Base-by-base conservation (phyloP, 2,888 invertebrate species). In the Eupithecia centaureata region DNA sequence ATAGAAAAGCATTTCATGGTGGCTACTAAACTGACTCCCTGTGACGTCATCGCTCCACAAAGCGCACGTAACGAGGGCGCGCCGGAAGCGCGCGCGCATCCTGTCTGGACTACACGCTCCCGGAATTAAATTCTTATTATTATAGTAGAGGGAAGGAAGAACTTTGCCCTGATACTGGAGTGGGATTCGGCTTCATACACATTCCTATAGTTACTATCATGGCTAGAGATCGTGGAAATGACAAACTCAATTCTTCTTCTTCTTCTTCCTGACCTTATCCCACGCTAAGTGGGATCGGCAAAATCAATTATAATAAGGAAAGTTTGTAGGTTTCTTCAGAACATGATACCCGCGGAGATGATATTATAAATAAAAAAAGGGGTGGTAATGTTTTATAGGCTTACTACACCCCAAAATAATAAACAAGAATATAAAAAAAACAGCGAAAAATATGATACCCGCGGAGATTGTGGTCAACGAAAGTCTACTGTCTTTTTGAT, bases 61-160 rank as follows among this genome's bases (percentile, higher is more conserved):
- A 85, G 84, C 81, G 76, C 72, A 73, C 83, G 79, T 88, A 89
- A 89, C 87, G 87, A 90, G 88, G 86, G 70, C 86, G 79, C 79
- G 80, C 86, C 88, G 90, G 90, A 90, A 82, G 79, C 83, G 82
- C 81, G 77, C 78, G 81, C 84, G 82, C 84, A 85, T 79, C 81
- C 74, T 82, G 82, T 84, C 32, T 32, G 57, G 57, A 18, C 57
- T 56, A 30, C 22, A 57, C 18, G 32, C 57, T 22, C 30, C 57
- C 57, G 57, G 57, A 57, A 32, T 12, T 57, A 22, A 32, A 22
- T 5, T 33, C 5, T 10, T 18, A 32, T 30, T 18, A 32, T 30
- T 28, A 30, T 27, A n/a, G 12, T 7, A 30, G 15, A 15, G 52
- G 27, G 15, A 15, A 27, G 15, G 8, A 27, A 52, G 27, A 15